phyloP scores from a whole-genome alignment of 2,113 vertebrate genomes.

The Odocoileus virginianus region DNA sequence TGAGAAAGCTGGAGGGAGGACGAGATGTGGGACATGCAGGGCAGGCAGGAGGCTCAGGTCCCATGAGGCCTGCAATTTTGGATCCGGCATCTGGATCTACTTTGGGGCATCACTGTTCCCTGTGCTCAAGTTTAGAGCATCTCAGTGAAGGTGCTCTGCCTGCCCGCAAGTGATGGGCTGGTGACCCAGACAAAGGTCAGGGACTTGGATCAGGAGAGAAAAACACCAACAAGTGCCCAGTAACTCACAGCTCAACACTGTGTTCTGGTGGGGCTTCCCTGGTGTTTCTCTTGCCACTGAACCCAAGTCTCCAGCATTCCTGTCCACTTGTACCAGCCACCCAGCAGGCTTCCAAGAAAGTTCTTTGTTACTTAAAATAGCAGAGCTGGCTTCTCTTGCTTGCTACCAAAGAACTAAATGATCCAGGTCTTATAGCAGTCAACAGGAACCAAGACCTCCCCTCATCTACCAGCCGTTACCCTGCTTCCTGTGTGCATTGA shows the following conservation, averaged over 20 bases:
- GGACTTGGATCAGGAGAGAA: neutral
- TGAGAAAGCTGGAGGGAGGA: neutral
- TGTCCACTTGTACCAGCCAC: neutral
- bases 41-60: neutral
- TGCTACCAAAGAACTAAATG: neutral
- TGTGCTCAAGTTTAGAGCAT: accelerated
- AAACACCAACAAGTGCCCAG: neutral
- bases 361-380: neutral
- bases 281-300: accelerated
- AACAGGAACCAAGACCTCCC: neutral
- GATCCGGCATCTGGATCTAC: accelerated
- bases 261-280: neutral
- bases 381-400: neutral
- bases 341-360: neutral
- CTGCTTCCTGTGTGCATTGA: accelerated
- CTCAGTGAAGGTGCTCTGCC: neutral
- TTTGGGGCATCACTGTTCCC: accelerated
- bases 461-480: accelerated
- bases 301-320: neutral
- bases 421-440: too few species aligned
- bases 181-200: neutral
- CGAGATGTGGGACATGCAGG: accelerated
- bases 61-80: accelerated
- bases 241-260: neutral
- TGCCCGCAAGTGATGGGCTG: neutral